Evolutionary conservation across 2,888 invertebrate genomes (phyloP), one percentile per base, ranked within the genome.

Genomic region (Omphaloscelis lunosa): DNA sequence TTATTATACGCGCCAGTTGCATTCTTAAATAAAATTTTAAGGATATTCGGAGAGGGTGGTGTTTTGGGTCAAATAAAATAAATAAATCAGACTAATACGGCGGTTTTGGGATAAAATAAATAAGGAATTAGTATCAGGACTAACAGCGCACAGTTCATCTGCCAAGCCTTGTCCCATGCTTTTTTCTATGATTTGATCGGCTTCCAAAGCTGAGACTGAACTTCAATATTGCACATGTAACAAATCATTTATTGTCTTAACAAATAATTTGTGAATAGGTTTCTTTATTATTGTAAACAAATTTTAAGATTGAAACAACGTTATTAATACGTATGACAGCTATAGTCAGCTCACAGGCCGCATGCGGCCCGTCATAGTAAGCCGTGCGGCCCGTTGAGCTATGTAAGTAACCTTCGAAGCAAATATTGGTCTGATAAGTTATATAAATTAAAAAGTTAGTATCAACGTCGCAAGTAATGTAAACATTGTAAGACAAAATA

Each of bases 1-100:
- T 94, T 94, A 93, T 79, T 93, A 88, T 89, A 90, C 90, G 89
- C 90, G 80, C 91, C 92, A 93, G 92, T 88, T 85, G 82, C 70
- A 73, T 68, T 74, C 20, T 29, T 51, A 67, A 65, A 70, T 41
- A 70, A 17, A 73, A 65, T 48, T 48, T 59, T 62, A 58, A 23
- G 9, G 48, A 51, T 45, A 51, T 58, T 34, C 3, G 56, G 34
- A 27, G 11, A 67, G 12, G n/a, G 65, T 82, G 4, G 70, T 34
- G 29, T 39, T 62, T n/a, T 41, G 20, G 17, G 65, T 29, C 6
- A 29, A 65, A 67, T 8, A 17, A 51, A 56, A 51, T 41, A 29
- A 39, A 48, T 48, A 29, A n/a, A 41, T 53, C 1, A 39, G 15
- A 58, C 5, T 59, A 59, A 59, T 23, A 58, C 51, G 23, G 34